Percentiles rank a stretch among this genome's conserved stretches.
Conservation (phyloP, 2,113 vertebrate genomes). For the Axis porcinus region DNA sequence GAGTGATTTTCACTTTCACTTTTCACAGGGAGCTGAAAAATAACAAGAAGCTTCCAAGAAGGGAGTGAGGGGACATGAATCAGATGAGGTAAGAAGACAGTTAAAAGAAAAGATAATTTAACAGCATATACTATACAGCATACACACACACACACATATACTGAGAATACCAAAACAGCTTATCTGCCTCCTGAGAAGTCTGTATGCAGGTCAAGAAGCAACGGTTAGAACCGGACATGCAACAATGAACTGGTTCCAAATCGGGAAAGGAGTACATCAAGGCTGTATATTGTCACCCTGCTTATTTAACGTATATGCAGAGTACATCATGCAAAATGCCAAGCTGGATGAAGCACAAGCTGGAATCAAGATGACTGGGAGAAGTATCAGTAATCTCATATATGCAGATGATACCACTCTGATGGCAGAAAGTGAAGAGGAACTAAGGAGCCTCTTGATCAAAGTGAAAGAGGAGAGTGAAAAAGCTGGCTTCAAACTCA, state of each 20-base stretch:
- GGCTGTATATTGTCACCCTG: not conserved
- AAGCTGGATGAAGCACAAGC: not conserved
- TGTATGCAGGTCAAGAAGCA: not conserved
- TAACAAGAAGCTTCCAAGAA: not conserved
- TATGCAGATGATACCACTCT: not conserved
- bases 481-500: not conserved
- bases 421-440: not conserved
- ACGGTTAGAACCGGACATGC: not conserved
- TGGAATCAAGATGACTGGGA: not conserved
- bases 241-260: not conserved
- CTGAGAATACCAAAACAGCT: not conserved
- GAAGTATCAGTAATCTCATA: not conserved
- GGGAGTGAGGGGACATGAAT: not conserved
- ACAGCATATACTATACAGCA: not conserved
- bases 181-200: not conserved
- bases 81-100: not conserved
- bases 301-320: not conserved
- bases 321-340: not conserved
- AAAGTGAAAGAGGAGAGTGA: not conserved
- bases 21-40: not conserved
- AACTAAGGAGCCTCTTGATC: not conserved
- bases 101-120: not conserved
- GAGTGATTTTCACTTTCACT: not conserved
- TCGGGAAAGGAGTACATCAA: not conserved
- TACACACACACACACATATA: not conserved